Percentiles rank a stretch among this genome's conserved stretches.
Evolutionary conservation across 2,888 invertebrate species (phyloP).

Genomic region (Ypsolopha sequella): DNA sequence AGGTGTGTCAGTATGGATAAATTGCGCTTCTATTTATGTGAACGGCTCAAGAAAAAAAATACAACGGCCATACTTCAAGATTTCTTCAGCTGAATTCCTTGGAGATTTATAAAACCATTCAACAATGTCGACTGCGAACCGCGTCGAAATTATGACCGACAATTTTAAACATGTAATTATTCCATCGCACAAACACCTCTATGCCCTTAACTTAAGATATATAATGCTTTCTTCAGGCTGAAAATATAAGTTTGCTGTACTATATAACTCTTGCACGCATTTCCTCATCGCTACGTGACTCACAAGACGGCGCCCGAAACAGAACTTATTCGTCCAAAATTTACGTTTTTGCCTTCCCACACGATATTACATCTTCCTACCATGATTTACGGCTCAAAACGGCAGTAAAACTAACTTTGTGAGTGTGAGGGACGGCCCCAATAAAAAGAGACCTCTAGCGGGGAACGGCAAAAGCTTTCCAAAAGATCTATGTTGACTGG

Average conservation of each 20-base stretch:
- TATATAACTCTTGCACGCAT: slow-evolving; percentile 36
- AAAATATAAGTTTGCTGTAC: background rate
- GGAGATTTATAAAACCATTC: slow-evolving; percentile 52
- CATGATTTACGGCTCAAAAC: background rate
- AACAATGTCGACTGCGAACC: slow-evolving; percentile 46
- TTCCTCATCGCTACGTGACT: slow-evolving; percentile 63
- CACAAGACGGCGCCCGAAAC: slow-evolving; percentile 55
- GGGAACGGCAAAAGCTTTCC: slow-evolving; percentile 20
- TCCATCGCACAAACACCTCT: background rate
- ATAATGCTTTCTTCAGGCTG: background rate
- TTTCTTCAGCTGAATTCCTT: background rate
- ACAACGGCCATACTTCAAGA: background rate
- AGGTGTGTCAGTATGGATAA: too few species aligned
- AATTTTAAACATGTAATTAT: background rate
- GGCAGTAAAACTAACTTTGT: background rate
- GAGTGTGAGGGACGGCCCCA: background rate
- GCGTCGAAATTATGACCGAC: slow-evolving; percentile 42
- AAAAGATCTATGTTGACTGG: slow-evolving; percentile 35
- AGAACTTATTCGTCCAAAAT: slow-evolving; percentile 58
- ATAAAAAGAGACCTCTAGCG: background rate
- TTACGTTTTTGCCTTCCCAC: slow-evolving; percentile 6
- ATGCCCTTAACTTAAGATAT: background rate
- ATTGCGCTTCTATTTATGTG: background rate
- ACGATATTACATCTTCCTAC: slow-evolving; percentile 16
- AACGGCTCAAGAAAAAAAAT: background rate